Evolutionary conservation across 1,140 invertebrate genomes (phyloP).

Genomic region (Harpegnathos saltator): DNA sequence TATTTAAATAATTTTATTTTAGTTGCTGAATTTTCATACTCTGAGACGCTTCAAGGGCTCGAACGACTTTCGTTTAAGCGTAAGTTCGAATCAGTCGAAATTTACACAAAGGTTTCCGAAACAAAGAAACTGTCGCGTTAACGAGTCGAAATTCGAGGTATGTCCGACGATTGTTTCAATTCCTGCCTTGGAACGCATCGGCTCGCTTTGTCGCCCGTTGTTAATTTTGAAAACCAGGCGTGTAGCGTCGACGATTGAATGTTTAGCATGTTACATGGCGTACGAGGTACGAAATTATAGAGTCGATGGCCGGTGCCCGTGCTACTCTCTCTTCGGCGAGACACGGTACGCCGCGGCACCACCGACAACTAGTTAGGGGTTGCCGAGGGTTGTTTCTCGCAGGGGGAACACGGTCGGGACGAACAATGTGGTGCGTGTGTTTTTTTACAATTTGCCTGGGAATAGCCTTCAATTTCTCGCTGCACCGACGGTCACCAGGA

Average conservation of each 20-base stretch:
- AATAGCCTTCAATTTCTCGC: conserved; percentile 69
- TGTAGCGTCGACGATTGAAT: conserved; percentile 51
- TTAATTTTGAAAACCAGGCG: conserved; percentile 42
- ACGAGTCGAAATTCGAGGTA: not conserved
- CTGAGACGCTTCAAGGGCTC: not conserved
- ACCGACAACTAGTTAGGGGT: conserved; percentile 67
- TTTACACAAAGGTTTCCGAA: not conserved
- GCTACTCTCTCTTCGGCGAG: conserved; percentile 61
- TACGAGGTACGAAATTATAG: conserved; percentile 61
- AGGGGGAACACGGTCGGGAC: conserved; percentile 54
- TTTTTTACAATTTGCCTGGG: conserved; percentile 68
- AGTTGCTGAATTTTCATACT: too few species aligned
- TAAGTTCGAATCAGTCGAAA: not conserved
- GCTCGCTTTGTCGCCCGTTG: conserved; percentile 34
- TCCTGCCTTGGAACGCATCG: conserved; percentile 3
- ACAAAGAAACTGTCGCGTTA: not conserved
- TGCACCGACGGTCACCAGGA: conserved; percentile 60
- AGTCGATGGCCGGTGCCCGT: conserved; percentile 24
- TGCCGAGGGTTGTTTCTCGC: conserved; percentile 68
- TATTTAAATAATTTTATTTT: too few species aligned
- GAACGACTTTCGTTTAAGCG: not conserved
- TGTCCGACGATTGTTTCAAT: conserved; percentile 28
- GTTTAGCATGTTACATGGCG: conserved; percentile 55
- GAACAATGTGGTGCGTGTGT: conserved; percentile 59
- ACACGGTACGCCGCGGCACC: conserved; percentile 33